Evolutionary conservation across 1,140 invertebrate species (phyloP).

Genomic region (Metopolophium dirhodum): DNA sequence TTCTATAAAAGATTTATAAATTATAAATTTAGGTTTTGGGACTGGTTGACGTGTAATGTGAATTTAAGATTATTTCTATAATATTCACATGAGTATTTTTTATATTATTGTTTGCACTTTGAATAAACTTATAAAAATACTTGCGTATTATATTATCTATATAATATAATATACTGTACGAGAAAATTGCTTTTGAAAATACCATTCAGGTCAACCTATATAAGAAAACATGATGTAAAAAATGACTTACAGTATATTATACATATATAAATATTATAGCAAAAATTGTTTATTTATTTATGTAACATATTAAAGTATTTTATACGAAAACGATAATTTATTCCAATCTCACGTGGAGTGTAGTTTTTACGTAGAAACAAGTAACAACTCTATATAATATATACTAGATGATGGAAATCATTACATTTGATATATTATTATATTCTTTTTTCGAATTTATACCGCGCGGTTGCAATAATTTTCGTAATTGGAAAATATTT

Average conservation of each 20-base stretch:
- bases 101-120: not conserved
- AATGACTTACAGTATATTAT: not conserved
- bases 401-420: not conserved
- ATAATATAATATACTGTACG: not conserved
- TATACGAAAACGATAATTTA: not conserved
- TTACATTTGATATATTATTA: not conserved
- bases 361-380: not conserved
- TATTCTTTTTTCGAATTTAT: not conserved
- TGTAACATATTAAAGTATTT: not conserved
- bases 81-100: not conserved
- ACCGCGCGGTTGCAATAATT: not conserved
- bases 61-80: not conserved
- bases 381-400: not conserved
- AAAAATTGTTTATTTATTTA: not conserved
- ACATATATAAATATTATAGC: not conserved
- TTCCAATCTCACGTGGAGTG: not conserved
- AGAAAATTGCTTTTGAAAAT: not conserved
- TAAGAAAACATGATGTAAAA: not conserved
- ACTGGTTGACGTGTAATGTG: not conserved
- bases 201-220: not conserved
- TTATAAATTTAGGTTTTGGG: too few species aligned
- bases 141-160: not conserved
- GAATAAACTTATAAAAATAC: not conserved
- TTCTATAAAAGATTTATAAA: too few species aligned
- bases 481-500: conserved; percentile 45